phyloP scores from a whole-genome alignment of 2,888 invertebrate species.

The Synanthedon myopaeformis region DNA sequence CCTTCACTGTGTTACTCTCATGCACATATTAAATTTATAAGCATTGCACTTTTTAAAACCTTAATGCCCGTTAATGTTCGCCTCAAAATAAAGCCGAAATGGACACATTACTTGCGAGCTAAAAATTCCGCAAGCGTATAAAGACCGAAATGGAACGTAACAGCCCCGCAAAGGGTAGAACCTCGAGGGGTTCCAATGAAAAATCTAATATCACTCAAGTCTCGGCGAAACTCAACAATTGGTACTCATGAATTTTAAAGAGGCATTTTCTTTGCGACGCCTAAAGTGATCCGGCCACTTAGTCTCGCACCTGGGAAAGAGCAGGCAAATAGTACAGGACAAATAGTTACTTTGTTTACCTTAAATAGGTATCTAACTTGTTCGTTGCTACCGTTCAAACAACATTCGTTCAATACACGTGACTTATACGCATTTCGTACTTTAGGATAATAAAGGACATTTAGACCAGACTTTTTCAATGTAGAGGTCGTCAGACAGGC shows the following conservation, averaged over 20 bases:
- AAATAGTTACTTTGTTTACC: conserved; percentile 4
- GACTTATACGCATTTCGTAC: too few relatives aligned
- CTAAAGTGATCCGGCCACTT: conserved; percentile 31
- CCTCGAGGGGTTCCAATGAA: conserved; percentile 8
- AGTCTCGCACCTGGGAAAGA: conserved; percentile 23
- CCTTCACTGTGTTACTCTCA: too few relatives aligned
- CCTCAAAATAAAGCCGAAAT: neutral
- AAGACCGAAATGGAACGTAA: conserved; percentile 9
- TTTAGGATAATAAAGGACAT: too few relatives aligned
- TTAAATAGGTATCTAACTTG: too few relatives aligned
- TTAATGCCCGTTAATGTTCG: too few relatives aligned
- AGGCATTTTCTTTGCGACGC: conserved; percentile 46
- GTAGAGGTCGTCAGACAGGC: too few relatives aligned
- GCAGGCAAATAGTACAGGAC: conserved; percentile 15
- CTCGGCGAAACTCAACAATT: conserved; percentile 41
- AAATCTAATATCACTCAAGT: conserved; percentile 53
- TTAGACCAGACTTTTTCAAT: too few relatives aligned
- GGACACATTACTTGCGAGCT: neutral
- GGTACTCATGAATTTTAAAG: conserved; percentile 57
- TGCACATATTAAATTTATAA: too few relatives aligned
- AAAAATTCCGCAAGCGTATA: neutral
- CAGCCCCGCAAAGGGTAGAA: conserved; percentile 2
- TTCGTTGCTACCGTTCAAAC: too few relatives aligned
- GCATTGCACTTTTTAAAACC: too few relatives aligned
- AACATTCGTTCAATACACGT: too few relatives aligned